Base-by-base conservation (phyloP, 2,113 vertebrate species). In the Paraplagusia blochii region DNA sequence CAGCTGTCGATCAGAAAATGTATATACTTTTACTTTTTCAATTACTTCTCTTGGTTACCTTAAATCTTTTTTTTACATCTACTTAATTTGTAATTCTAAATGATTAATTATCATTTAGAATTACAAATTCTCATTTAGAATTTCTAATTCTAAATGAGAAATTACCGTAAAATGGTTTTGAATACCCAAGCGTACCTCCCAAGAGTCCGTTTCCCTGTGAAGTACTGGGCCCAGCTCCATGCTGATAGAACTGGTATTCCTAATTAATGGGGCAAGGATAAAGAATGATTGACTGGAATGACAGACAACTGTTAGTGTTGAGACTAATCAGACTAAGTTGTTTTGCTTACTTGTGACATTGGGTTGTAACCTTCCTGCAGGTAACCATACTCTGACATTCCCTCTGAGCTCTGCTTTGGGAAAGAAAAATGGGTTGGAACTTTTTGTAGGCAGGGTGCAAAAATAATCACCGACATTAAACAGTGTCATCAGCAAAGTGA, bases 211-310 rank as follows among this genome's bases (percentile, higher is more conserved):
- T 89, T 35, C 85, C 90, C 63, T 86, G 88, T 39, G 94, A 94
- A 1, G 90, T 88, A 64, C 96, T 94, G 62, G 92, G 62, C 53
- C 79, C 88, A 66, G 90, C 90, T 74, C 87, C 72, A 57, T 93
- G 94, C 43, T 94, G 93, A 77, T 92, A 95, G 75, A 93, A 96
- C 14, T 90, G 94, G 72, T 93, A 98, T 52, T 95, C 94, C 90
- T 96, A 89, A 46, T 53, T 4, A 29, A 29, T 29, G 22, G 22
- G 22, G 22, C 3, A 29, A 29, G 29, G 15, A 5, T 5, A 39
- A 52, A 33, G 36, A 46, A 10, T 0, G 19, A 54, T 11, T 40
- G 1, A 43, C 11, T 15, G 1, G 48, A 43, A 35, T 16, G 35
- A n/a, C n/a, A n/a, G n/a, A n/a, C n/a, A n/a, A n/a, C n/a, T n/a